A percentile compares a stretch with the other conserved stretches of the same genome.
phyloP scores from a whole-genome alignment of 2,113 vertebrate genomes.

The Lycocorax pyrrhopterus region DNA sequence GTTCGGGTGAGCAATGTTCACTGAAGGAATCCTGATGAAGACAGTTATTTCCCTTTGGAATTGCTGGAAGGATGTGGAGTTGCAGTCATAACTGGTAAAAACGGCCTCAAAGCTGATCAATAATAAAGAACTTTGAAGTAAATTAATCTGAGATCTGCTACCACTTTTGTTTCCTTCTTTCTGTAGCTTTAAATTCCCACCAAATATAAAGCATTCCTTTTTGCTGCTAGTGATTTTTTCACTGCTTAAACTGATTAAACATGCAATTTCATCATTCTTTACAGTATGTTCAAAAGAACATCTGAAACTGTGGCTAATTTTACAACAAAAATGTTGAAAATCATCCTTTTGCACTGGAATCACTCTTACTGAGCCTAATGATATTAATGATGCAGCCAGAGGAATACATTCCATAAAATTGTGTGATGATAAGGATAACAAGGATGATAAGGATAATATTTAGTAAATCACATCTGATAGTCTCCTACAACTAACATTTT shows the following conservation, averaged over 20 bases:
- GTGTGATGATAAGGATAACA: background rate
- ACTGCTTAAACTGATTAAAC: background rate
- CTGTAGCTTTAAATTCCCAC: background rate
- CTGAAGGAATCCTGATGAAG: background rate
- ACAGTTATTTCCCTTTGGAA: background rate
- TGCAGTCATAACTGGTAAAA: background rate
- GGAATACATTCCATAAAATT: background rate
- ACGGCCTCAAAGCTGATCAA: background rate
- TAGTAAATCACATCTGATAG: background rate
- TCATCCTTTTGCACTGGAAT: background rate
- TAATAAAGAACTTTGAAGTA: background rate
- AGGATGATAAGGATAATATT: background rate
- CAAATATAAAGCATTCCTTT: background rate
- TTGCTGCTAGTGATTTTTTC: background rate
- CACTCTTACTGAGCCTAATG: background rate
- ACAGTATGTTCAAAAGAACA: background rate
- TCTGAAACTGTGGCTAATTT: background rate
- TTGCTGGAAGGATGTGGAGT: background rate
- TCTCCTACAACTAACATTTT: background rate
- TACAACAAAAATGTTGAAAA: background rate
- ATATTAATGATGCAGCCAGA: background rate
- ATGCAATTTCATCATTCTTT: background rate
- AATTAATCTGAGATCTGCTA: background rate
- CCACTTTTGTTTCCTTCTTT: background rate
- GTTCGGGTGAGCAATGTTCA: background rate